Conservation (phyloP, 1,140 invertebrate species). For the Pristionchus pacificus region DNA sequence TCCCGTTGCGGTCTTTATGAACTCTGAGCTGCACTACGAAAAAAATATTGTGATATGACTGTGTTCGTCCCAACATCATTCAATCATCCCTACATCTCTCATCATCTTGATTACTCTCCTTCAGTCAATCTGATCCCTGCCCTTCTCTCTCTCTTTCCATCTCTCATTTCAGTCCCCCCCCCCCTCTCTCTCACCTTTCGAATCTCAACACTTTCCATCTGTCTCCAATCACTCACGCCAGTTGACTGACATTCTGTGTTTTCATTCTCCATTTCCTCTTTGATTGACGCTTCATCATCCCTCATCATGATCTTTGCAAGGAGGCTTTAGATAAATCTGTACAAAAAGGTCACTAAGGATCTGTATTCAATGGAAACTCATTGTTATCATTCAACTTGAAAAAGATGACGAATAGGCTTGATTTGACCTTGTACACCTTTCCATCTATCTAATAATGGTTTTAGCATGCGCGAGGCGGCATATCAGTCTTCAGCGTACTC, state of each 20-base stretch:
- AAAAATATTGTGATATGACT: neutral
- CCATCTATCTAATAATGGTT: conserved; percentile 9
- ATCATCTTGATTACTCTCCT: neutral
- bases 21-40: no score
- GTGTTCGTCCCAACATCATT: no score
- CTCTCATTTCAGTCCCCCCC: neutral
- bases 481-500: conserved; percentile 24
- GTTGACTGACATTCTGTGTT: no score
- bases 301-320: no score
- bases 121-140: neutral
- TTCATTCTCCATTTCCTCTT: no score
- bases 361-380: no score
- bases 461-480: conserved; percentile 40
- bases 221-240: neutral
- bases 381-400: no score
- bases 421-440: neutral
- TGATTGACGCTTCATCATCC: no score
- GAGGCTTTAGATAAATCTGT: no score
- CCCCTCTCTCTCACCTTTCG: neutral
- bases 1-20: no score
- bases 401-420: no score
- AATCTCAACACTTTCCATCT: neutral
- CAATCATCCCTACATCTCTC: neutral
- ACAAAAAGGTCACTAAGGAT: no score
- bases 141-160: neutral